phyloP scores from a whole-genome alignment of 2,888 invertebrate genomes.

The Nemoura dubitans region DNA sequence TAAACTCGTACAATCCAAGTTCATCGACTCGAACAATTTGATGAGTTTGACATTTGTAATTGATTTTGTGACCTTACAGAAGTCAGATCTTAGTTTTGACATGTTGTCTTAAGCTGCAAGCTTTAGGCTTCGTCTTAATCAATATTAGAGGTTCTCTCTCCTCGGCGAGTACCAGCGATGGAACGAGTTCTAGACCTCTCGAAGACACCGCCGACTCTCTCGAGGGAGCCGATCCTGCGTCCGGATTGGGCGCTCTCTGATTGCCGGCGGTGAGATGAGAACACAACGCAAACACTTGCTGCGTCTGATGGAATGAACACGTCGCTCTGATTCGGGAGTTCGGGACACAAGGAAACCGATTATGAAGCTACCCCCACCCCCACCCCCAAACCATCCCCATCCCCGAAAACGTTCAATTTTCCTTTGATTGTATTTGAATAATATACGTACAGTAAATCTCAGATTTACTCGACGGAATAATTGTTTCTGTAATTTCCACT shows the following conservation, averaged over 20 bases:
- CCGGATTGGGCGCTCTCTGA: no score
- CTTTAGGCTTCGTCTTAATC: conserved; percentile 34
- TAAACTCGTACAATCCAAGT: not conserved
- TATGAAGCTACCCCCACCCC: not conserved
- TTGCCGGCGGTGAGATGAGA: not conserved
- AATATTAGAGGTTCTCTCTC: conserved; percentile 18
- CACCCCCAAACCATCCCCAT: no score
- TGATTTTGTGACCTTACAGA: conserved; percentile 38
- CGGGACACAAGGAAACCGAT: not conserved
- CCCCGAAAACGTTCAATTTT: not conserved
- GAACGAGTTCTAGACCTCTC: not conserved
- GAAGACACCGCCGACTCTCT: no score
- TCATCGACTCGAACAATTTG: conserved; percentile 29
- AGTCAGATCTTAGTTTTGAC: conserved; percentile 20
- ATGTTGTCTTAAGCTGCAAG: conserved; percentile 21
- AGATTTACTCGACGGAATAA: not conserved
- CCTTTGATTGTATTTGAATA: not conserved
- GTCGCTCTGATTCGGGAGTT: not conserved
- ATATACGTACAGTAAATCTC: not conserved
- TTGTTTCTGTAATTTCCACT: not conserved
- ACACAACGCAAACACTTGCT: not conserved
- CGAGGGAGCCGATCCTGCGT: not conserved
- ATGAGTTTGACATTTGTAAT: conserved; percentile 43
- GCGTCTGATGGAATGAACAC: not conserved
- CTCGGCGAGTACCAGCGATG: not conserved